Evolutionary conservation across 2,113 vertebrate genomes (phyloP).

Genomic region (Myrmophylax atrothorax): DNA sequence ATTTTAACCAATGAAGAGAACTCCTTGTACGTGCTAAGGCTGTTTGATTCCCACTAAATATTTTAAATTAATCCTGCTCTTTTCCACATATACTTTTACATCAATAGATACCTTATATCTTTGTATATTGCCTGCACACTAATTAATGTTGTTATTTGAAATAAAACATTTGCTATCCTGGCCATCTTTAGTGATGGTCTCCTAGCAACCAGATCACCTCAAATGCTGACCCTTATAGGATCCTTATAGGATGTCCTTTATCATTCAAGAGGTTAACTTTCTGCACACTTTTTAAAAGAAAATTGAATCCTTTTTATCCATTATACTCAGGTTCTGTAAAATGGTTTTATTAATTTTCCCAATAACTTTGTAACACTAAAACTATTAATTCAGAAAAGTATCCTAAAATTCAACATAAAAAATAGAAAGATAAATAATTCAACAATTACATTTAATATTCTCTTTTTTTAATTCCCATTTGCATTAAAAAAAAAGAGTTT

Average conservation of each 20-base stretch:
- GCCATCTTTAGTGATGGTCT: constrained; percentile 12
- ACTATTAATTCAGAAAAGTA: not conserved
- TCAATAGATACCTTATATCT: not conserved
- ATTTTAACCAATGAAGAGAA: not conserved
- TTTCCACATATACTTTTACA: not conserved
- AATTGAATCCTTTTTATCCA: not conserved
- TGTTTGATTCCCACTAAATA: not conserved
- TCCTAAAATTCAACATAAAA: not conserved
- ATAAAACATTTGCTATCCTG: not conserved
- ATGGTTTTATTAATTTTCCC: not conserved
- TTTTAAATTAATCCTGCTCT: not conserved
- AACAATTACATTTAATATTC: not conserved
- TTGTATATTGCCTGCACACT: not conserved
- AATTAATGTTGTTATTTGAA: constrained; percentile 32
- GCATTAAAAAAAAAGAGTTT: not conserved
- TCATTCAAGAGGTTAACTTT: not conserved
- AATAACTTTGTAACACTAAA: not conserved
- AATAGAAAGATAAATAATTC: not conserved
- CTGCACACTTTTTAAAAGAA: not conserved
- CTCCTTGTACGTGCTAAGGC: not conserved
- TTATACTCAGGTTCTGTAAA: not conserved
- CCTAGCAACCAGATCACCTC: constrained; percentile 37
- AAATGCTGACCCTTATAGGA: not conserved
- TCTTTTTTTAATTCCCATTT: not conserved
- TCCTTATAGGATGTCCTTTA: not conserved